Evolutionary conservation across 2,888 invertebrate genomes (phyloP).

Genomic region (Agrotis segetum): DNA sequence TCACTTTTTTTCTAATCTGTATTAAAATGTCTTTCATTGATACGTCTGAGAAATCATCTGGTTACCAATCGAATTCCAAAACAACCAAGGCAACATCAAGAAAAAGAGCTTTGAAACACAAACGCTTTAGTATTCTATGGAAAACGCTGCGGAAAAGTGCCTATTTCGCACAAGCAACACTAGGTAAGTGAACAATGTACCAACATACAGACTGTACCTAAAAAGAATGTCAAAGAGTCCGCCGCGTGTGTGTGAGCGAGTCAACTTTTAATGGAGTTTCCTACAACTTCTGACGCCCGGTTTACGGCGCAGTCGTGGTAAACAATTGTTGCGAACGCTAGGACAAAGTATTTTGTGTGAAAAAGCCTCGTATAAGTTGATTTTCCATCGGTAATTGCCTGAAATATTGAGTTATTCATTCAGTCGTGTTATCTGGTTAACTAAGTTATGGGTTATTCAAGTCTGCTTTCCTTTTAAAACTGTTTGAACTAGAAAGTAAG

Average conservation of each 20-base stretch:
- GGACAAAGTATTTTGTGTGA: constrained; percentile 14
- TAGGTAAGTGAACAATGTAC: constrained; percentile 14
- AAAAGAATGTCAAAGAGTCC: constrained; percentile 29
- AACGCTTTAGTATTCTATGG: background rate
- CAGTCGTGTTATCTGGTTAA: background rate
- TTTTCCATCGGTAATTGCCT: constrained; percentile 18
- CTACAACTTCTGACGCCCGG: constrained; percentile 50
- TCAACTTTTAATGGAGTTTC: constrained; percentile 62
- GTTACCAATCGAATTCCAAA: too few species aligned
- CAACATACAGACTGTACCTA: background rate
- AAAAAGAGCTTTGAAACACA: background rate
- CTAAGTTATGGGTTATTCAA: background rate
- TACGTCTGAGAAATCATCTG: background rate
- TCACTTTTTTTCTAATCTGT: background rate
- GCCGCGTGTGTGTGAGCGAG: constrained; percentile 22
- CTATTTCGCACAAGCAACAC: background rate
- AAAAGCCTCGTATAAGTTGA: background rate
- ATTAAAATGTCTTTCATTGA: background rate
- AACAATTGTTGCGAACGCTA: constrained; percentile 39
- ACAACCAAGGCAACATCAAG: too few species aligned
- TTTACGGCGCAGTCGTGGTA: constrained; percentile 27
- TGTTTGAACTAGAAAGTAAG: background rate
- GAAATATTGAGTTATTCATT: constrained; percentile 20
- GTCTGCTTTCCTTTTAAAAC: background rate
- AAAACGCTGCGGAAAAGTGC: background rate